phyloP scores from a whole-genome alignment of 2,888 invertebrate genomes.

The Pheosia gnoma region DNA sequence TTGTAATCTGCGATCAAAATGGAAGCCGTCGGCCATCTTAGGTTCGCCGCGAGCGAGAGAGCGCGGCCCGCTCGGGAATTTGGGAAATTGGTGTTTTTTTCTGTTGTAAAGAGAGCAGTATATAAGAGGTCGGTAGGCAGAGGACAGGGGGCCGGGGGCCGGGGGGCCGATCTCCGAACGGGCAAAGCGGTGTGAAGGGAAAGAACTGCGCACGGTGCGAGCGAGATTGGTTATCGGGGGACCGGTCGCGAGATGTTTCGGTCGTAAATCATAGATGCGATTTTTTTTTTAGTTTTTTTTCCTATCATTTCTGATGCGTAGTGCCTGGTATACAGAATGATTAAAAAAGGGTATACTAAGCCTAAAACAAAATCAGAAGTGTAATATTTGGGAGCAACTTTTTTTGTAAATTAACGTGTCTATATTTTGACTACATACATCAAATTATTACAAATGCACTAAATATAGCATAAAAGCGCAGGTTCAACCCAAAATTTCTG shows the following conservation, averaged over 20 bases:
- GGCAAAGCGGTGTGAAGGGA: slow-evolving; percentile 83
- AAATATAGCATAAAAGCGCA: too few species aligned
- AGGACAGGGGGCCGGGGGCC: slow-evolving; percentile 62
- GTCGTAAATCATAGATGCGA: slow-evolving; percentile 45
- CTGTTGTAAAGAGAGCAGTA: slow-evolving; percentile 83
- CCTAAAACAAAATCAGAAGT: too few species aligned
- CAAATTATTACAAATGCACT: too few species aligned
- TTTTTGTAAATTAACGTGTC: too few species aligned
- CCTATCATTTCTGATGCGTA: too few species aligned
- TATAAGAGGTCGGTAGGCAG: slow-evolving; percentile 82
- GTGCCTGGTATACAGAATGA: too few species aligned
- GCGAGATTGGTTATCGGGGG: slow-evolving; percentile 44
- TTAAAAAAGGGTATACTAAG: too few species aligned
- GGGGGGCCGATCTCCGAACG: slow-evolving; percentile 75
- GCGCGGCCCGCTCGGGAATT: slow-evolving; percentile 79
- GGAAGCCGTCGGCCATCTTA: slow-evolving; percentile 82
- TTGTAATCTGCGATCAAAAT: slow-evolving; percentile 83
- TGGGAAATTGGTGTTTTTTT: slow-evolving; percentile 83
- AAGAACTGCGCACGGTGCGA: slow-evolving; percentile 66
- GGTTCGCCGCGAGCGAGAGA: slow-evolving; percentile 79
- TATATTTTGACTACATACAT: too few species aligned
- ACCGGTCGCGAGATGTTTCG: slow-evolving; percentile 55
- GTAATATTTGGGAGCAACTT: too few species aligned
- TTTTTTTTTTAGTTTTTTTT: neutral
- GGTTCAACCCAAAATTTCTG: too few species aligned